A percentile compares a stretch with the other conserved stretches of the same genome.
These are phyloP conservation scores for Hydraecia micacea DNA, from an alignment of 2,888 invertebrate genomes.

Conservation along the genomic window DNA sequence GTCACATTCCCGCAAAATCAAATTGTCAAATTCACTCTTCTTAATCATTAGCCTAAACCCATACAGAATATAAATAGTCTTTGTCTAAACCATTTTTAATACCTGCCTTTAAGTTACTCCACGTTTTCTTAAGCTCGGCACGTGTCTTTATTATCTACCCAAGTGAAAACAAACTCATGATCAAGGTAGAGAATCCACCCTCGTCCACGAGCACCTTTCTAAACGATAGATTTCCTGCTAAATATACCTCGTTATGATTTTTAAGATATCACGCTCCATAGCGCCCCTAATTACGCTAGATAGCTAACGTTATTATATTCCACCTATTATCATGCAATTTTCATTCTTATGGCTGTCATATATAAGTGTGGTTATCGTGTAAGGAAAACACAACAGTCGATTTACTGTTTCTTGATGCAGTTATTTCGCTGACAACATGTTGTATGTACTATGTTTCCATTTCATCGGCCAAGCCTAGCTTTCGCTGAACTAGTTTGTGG, in stretches of 20 bases:
- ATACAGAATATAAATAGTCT: too few species aligned
- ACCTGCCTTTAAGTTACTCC: neutral
- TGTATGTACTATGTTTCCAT: conserved; percentile 28
- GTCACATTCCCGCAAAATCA: neutral
- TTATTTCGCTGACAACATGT: conserved; percentile 47
- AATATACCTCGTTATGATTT: conserved; percentile 41
- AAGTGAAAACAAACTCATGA: conserved; percentile 17
- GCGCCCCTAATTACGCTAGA: conserved; percentile 44
- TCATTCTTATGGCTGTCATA: neutral
- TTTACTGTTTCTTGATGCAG: conserved; percentile 56
- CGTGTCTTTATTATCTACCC: neutral
- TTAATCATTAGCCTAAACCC: too few species aligned
- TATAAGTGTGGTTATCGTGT: conserved; percentile 19
- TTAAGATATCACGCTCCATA: conserved; percentile 46
- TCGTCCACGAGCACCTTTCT: neutral
- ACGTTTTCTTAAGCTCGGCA: neutral
- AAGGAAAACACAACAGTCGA: conserved; percentile 15
- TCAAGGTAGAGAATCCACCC: conserved; percentile 11
- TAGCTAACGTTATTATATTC: conserved; percentile 34
- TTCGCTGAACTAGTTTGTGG: conserved; percentile 19
- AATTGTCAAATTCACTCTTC: neutral
- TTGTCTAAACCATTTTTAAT: neutral
- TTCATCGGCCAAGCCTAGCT: conserved; percentile 36
- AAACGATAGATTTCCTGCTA: conserved; percentile 29
- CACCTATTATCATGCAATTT: conserved; percentile 18